Evolutionary conservation across 2,888 invertebrate species (phyloP), one percentile per base, ranked within the genome.

Genomic region (Magallana nippona): DNA sequence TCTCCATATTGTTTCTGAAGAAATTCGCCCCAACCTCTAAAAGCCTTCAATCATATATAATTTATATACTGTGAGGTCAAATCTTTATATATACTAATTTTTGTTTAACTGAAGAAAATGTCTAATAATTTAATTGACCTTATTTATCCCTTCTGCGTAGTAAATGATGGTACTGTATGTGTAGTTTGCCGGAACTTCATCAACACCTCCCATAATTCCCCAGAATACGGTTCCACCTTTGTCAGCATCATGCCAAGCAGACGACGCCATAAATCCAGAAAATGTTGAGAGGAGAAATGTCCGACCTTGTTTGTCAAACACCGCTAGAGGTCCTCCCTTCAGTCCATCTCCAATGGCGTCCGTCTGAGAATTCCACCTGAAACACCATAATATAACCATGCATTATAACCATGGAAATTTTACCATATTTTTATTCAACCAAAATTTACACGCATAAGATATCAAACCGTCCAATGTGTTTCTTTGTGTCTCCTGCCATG

Each of bases 11-110:
- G 79, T 44, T 55, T 62, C 57, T 58, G 56, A 10, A 83, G 60
- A 32, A 78, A 62, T 56, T 60, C 32, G 1, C 89, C 89, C 89
- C 89, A 89, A 3, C 85, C 86, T 0, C 78, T 78, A 22, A 89
- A 84, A 0, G 86, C 88, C 89, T 89, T 19, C 22, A 60, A 60
- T 71, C 22, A 71, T 15, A 71, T 71, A 71, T 27, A 1, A 11
- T 22, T 10, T 2, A 71, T 15, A 71, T 8, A 44, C 44, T 44
- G 44, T 44, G 5, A 8, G 8, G 44, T 44, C 44, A 44, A 44
- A 44, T 44, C 44, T 44, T 44, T 44, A 44, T 44, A 44, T 44
- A 44, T 44, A 44, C 44, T 44, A 44, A 8, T 44, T 44, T 44
- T 44, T 44, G 44, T 44, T 44, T 5, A 44, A 44, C 44, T 8